These are phyloP conservation scores for Theristicus caerulescens DNA, from an alignment of 2,113 vertebrate genomes.

Conservation along the genomic window DNA sequence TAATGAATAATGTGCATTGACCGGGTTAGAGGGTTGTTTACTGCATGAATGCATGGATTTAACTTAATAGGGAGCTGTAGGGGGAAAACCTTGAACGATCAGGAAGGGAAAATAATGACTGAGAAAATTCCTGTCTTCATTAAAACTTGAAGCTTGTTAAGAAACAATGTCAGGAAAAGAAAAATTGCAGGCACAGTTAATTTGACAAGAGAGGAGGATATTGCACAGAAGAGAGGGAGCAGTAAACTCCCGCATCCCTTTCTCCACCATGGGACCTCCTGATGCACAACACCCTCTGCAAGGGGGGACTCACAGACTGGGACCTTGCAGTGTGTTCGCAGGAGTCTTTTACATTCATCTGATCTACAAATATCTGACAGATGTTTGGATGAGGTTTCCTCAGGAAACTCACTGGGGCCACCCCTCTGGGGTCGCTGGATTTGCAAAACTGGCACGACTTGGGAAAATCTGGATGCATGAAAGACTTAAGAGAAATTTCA, in stretches of 20 bases:
- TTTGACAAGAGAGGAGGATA: neutral
- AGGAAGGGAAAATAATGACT: neutral
- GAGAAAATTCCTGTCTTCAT: neutral
- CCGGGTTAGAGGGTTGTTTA: conserved; percentile 4
- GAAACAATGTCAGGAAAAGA: neutral
- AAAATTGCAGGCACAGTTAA: neutral
- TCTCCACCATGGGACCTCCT: neutral
- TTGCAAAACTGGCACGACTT: neutral
- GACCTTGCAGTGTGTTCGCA: neutral
- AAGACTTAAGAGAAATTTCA: neutral
- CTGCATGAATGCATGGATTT: neutral
- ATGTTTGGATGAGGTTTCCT: neutral
- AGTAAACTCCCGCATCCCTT: accelerated
- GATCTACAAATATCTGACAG: neutral
- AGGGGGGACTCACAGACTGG: accelerated
- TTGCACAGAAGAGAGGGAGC: neutral
- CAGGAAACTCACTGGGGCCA: neutral
- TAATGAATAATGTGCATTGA: conserved; percentile 14
- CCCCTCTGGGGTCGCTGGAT: neutral
- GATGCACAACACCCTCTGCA: neutral
- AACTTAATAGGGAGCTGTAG: neutral
- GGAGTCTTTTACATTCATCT: neutral
- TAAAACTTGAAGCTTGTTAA: neutral
- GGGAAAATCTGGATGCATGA: neutral
- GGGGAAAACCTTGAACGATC: neutral